These are phyloP conservation scores for Alligator sinensis DNA, from an alignment of 2,113 vertebrate genomes.

Conservation along the genomic window DNA sequence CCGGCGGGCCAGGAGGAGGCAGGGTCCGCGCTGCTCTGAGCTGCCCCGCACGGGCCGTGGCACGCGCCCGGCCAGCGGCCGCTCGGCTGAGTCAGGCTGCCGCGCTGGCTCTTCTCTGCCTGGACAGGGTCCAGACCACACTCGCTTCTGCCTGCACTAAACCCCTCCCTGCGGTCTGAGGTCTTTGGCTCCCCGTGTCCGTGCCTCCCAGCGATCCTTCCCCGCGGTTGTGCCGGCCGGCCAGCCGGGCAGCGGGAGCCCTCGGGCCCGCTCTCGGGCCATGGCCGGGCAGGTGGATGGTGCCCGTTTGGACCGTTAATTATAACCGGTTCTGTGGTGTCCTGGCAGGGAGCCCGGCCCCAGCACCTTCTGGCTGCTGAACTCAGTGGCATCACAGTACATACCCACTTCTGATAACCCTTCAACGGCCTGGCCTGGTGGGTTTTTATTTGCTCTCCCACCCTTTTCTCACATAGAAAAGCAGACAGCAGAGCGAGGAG, in stretches of 20 bases:
- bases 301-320: accelerated
- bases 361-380: too few relatives aligned
- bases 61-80: accelerated
- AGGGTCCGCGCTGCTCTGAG: background rate
- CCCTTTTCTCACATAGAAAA: conserved; percentile 55
- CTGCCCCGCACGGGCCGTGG: background rate
- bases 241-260: too few relatives aligned
- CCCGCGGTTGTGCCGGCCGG: background rate
- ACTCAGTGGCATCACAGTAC: too few relatives aligned
- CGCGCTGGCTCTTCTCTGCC: accelerated
- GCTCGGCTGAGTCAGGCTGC: background rate
- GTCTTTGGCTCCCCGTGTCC: background rate
- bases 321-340: background rate
- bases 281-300: background rate
- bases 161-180: background rate
- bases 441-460: conserved; percentile 54
- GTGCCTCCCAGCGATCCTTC: background rate
- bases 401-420: background rate
- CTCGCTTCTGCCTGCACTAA: background rate
- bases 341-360: too few relatives aligned
- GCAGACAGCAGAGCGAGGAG: conserved; percentile 25
- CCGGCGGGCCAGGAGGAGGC: too few relatives aligned
- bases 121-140: background rate
- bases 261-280: too few relatives aligned
- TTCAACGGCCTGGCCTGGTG: conserved; percentile 5